Percentiles rank a stretch among this genome's conserved stretches.
Evolutionary conservation across 2,888 invertebrate genomes (phyloP).

Genomic region (Pomacea canaliculata): DNA sequence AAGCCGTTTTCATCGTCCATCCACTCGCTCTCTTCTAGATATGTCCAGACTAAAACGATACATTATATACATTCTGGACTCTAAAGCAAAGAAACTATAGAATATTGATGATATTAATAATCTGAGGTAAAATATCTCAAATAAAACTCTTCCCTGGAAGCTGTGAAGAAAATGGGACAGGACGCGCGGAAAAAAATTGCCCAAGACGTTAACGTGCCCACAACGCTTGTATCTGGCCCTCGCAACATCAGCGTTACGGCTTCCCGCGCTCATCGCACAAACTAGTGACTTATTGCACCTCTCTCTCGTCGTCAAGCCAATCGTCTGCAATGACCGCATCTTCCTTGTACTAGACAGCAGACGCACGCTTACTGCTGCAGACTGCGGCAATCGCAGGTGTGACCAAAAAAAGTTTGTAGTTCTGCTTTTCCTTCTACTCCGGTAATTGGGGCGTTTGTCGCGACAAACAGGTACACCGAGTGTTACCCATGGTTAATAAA

Average conservation of each 20-base stretch:
- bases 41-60: slow-evolving; percentile 14
- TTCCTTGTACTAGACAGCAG: too few relatives aligned
- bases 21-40: slow-evolving; percentile 5
- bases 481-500: too few relatives aligned
- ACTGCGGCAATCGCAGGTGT: too few relatives aligned
- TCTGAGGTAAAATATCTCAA: slow-evolving; percentile 18
- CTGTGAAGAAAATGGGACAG: not conserved
- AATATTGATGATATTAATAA: slow-evolving; percentile 8
- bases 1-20: not conserved
- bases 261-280: not conserved
- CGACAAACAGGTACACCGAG: too few relatives aligned
- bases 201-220: slow-evolving; percentile 1
- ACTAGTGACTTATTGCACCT: too few relatives aligned
- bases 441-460: too few relatives aligned
- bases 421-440: too few relatives aligned
- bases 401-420: too few relatives aligned
- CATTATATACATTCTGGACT: slow-evolving; percentile 13
- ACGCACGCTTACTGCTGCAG: too few relatives aligned
- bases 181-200: slow-evolving; percentile 1
- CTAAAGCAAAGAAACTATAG: slow-evolving; percentile 9
- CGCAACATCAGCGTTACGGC: slow-evolving; percentile 3
- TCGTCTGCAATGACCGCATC: too few relatives aligned
- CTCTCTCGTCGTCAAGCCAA: too few relatives aligned
- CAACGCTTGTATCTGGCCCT: slow-evolving; percentile 13
- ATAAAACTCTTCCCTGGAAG: slow-evolving; percentile 10